Evolutionary conservation across 2,797 vertebrate genomes (phyloP).

Genomic region (Spheniscus humboldti): DNA sequence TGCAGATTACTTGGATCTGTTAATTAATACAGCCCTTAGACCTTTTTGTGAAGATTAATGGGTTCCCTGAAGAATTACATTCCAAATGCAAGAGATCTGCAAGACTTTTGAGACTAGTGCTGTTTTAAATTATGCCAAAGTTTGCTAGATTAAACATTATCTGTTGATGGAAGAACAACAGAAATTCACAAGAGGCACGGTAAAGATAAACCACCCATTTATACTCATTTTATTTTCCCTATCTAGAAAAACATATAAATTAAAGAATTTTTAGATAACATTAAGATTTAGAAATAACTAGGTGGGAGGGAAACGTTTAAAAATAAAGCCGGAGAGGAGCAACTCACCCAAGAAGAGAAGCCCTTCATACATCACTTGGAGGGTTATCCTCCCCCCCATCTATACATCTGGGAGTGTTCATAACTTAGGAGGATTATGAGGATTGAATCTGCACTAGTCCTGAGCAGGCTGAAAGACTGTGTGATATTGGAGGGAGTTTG

Average conservation of each 20-base stretch:
- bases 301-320: not conserved
- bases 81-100: not conserved
- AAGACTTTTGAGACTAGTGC: conserved; percentile 11
- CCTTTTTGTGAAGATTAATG: conserved; percentile 56
- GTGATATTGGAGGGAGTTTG: not conserved
- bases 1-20: conserved; percentile 51
- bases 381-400: not conserved
- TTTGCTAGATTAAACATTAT: conserved; percentile 49
- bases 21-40: conserved; percentile 54
- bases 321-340: not conserved
- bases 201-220: not conserved
- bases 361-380: not conserved
- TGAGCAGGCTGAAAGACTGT: not conserved
- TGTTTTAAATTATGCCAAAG: conserved; percentile 18
- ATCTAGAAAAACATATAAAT: not conserved
- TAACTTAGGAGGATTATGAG: not conserved
- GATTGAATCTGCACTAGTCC: not conserved
- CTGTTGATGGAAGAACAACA: conserved; percentile 16
- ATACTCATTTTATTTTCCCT: not conserved
- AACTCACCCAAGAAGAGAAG: not conserved
- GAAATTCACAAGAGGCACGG: not conserved
- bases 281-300: not conserved
- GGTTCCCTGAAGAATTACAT: conserved; percentile 40
- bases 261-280: not conserved
- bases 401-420: not conserved